Evolutionary conservation across 2,888 invertebrate genomes (phyloP).

Genomic region (Drosophila siamana): DNA sequence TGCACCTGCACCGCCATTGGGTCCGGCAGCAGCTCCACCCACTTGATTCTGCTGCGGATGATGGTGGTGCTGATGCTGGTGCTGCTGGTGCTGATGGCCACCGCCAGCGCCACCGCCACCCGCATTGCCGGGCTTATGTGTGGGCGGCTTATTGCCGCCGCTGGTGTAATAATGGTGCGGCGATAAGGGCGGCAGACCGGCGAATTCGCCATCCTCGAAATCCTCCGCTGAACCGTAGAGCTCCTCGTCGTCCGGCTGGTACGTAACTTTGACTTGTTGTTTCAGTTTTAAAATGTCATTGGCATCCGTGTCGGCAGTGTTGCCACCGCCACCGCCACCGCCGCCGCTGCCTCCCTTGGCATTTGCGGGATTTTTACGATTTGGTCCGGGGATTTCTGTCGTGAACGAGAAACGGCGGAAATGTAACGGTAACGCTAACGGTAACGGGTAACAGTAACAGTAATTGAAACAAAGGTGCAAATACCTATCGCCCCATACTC

Average conservation of each 20-base stretch:
- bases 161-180: conserved; percentile 83
- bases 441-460: conserved; percentile 37
- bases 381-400: conserved; percentile 92
- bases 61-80: conserved; percentile 70
- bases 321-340: conserved; percentile 37
- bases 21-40: conserved; percentile 7
- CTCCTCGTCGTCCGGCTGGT: conserved; percentile 88
- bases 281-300: conserved; percentile 85
- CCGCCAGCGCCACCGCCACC: conserved; percentile 47
- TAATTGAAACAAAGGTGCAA: conserved; percentile 78
- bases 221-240: conserved; percentile 91
- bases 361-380: conserved; percentile 87
- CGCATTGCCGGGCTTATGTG: conserved; percentile 76
- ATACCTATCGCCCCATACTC: no score
- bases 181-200: conserved; percentile 80
- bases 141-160: conserved; percentile 82
- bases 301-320: conserved; percentile 81
- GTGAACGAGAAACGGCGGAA: conserved; percentile 52
- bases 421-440: conserved; percentile 37
- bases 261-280: conserved; percentile 85
- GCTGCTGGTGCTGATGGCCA: conserved; percentile 62
- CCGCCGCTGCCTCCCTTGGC: conserved; percentile 68
- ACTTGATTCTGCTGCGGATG: conserved; percentile 52
- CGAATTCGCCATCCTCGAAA: conserved; percentile 87
- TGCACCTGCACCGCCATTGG: conserved; percentile 12